These are phyloP conservation scores for Anser brachyrhynchus DNA, from an alignment of 2,113 vertebrate species.

Conservation along the genomic window DNA sequence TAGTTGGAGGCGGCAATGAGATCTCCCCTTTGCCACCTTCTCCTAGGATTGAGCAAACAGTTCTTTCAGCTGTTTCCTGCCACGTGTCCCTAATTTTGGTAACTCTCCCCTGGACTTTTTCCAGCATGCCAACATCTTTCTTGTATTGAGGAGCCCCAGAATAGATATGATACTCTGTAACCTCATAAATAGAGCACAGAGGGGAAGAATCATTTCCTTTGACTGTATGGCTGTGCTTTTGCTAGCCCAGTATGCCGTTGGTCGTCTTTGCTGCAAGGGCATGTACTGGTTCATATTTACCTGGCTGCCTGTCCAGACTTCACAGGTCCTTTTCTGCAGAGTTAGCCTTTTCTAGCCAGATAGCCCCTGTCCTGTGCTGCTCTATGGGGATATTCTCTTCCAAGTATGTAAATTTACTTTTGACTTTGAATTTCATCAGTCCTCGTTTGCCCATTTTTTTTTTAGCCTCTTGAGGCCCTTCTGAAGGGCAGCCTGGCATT, in stretches of 20 bases:
- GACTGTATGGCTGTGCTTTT: neutral
- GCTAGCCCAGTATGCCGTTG: neutral
- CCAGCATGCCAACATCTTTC: neutral
- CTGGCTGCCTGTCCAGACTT: neutral
- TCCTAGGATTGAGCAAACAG: neutral
- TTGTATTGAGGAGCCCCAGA: neutral
- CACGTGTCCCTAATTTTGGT: neutral
- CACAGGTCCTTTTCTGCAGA: neutral
- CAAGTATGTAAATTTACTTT: neutral
- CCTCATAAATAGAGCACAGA: neutral
- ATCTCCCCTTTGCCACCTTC: neutral
- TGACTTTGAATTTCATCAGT: neutral
- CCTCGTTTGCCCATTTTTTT: neutral
- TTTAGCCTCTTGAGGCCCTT: neutral
- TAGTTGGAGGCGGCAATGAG: neutral
- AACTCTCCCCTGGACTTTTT: neutral
- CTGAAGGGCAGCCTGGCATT: neutral
- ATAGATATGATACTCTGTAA: neutral
- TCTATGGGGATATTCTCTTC: accelerated
- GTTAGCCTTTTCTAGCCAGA: neutral
- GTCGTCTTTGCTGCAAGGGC: neutral
- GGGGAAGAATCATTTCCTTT: neutral
- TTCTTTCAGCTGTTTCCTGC: neutral
- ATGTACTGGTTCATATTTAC: neutral
- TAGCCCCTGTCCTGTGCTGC: neutral